Percentiles rank a stretch among this genome's conserved stretches.
Conservation (phyloP, 2,113 vertebrate genomes). For the Equus quagga region DNA sequence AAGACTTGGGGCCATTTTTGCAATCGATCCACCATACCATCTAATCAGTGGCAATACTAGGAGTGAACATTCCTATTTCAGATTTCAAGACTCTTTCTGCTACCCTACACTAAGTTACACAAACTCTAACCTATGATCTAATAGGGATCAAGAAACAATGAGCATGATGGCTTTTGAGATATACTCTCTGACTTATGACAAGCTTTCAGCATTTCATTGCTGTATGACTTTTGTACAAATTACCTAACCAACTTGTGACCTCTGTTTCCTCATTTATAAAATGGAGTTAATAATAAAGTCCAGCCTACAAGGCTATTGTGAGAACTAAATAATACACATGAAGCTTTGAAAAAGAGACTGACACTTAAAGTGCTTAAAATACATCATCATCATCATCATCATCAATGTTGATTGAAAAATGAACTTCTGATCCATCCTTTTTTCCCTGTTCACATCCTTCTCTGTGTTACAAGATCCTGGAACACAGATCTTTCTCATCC, state of each 20-base stretch:
- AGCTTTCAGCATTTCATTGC: background rate
- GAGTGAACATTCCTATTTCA: background rate
- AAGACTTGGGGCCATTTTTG: background rate
- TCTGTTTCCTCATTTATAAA: conserved; percentile 19
- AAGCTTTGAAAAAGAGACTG: background rate
- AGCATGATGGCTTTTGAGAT: background rate
- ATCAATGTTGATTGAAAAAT: background rate
- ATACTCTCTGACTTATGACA: background rate
- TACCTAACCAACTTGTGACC: background rate
- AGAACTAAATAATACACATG: background rate
- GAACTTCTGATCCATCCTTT: background rate
- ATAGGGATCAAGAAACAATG: background rate
- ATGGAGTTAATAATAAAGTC: background rate
- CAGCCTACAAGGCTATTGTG: background rate
- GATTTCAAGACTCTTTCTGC: background rate
- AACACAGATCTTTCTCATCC: background rate
- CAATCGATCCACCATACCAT: background rate
- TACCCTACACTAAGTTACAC: background rate
- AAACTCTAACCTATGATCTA: background rate
- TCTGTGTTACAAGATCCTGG: background rate
- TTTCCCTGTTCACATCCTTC: background rate
- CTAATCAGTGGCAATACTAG: background rate
- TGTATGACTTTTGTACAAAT: background rate
- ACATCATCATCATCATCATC: background rate
- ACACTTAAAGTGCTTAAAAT: background rate